Conservation (phyloP, 2,888 invertebrate genomes). For the Caenorhabditis japonica region DNA sequence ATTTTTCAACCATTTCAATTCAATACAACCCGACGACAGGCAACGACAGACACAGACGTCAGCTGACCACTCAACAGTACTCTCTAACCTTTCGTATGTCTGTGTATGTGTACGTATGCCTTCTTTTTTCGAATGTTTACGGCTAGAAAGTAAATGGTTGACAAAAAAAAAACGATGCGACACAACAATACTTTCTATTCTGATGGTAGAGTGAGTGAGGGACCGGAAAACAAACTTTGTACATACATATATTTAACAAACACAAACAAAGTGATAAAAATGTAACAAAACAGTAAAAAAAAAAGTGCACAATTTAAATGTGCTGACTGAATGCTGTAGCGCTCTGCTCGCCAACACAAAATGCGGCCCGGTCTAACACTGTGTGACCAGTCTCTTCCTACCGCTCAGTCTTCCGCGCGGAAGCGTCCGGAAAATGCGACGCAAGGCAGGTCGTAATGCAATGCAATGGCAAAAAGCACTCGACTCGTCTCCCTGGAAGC, state of each 20-base stretch:
- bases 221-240: no score
- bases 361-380: no score
- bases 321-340: constrained; percentile 12
- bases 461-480: constrained; percentile 50
- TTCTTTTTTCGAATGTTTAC: constrained; percentile 9
- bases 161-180: constrained; percentile 31
- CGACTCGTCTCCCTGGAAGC: constrained; percentile 10
- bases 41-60: constrained; percentile 37
- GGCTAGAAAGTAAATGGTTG: constrained; percentile 45
- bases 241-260: no score
- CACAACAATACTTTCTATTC: background rate
- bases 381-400: constrained; percentile 42
- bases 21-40: constrained; percentile 1
- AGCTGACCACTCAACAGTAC: constrained; percentile 35
- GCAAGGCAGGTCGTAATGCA: constrained; percentile 7
- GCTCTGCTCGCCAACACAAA: constrained; percentile 6
- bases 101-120: constrained; percentile 7
- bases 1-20: constrained; percentile 18
- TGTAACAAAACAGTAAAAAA: constrained; percentile 7
- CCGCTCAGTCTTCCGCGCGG: constrained; percentile 23
- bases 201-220: background rate
- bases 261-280: background rate
- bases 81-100: constrained; percentile 44
- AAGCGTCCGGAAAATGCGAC: constrained; percentile 43
- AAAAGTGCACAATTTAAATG: constrained; percentile 11